A percentile compares a stretch with the other conserved stretches of the same genome.
phyloP scores from a whole-genome alignment of 2,113 vertebrate genomes.

The Dromiciops gliroides region DNA sequence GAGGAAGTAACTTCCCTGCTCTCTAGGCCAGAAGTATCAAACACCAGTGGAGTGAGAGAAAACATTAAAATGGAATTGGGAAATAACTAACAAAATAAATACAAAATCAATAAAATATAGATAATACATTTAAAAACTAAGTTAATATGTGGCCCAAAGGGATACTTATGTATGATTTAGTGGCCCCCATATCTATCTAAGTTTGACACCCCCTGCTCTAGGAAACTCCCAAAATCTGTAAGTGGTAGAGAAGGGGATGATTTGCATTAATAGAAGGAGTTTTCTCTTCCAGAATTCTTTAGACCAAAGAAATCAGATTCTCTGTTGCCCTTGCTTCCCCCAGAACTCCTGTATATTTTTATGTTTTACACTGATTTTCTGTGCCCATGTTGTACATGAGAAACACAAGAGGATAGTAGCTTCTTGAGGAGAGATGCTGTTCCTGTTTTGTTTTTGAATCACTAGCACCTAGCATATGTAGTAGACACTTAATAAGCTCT shows the following conservation, averaged over 20 bases:
- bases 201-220: no score
- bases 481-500: not conserved
- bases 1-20: not conserved
- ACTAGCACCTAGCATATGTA: not conserved
- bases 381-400: not conserved
- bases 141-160: not conserved
- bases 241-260: not conserved
- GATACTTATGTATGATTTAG: not conserved
- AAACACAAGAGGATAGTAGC: not conserved
- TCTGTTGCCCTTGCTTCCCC: not conserved
- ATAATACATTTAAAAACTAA: not conserved
- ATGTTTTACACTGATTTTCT: not conserved
- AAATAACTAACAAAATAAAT: not conserved
- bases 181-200: not conserved
- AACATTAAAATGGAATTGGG: not conserved
- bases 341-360: not conserved
- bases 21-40: not conserved
- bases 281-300: not conserved
- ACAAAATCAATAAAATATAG: not conserved
- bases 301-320: not conserved
- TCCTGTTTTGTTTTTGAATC: not conserved
- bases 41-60: not conserved
- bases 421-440: not conserved
- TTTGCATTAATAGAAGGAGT: not conserved
- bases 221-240: not conserved